Evolutionary conservation across 2,888 invertebrate genomes (phyloP), one percentile per base, ranked within the genome.

Genomic region (Caenorhabditis parvicauda): DNA sequence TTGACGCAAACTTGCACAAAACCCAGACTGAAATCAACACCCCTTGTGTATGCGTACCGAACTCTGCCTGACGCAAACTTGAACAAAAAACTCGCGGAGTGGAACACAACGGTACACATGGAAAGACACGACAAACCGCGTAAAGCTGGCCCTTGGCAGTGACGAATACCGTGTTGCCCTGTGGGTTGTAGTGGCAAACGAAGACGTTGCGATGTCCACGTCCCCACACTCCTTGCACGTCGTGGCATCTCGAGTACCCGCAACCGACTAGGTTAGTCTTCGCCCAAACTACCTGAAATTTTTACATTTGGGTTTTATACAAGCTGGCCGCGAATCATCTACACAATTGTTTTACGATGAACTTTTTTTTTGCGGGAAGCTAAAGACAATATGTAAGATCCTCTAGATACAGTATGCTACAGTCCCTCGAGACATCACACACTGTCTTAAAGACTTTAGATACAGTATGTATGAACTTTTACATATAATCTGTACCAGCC

Each of bases 211-310:
- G 70, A 57, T 76, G 76, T 2, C 76, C 76, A 32, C 67, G 46
- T 50, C 70, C 70, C 54, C 58, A 61, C 27, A 90, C 89, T 5
- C 81, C 82, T 54, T 75, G 76, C 1, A 87, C 86, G 76, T 90
- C 89, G 79, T 88, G 88, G 84, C 89, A 92, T 83, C 88, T 89
- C 0, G 90, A 87, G 81, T 87, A 91, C 27, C 92, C 92, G 81
- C 92, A 92, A 56, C 92, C 92, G 51, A 92, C 87, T 69, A 88
- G 85, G 79, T 88, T 88, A 12, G 91, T 90, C 81, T 89, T 88
- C 55, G 89, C 89, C 92, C 92, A 92, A 52, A 91, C 88, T 83
- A 92, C 86, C 90, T 92, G 61, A 54, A 77, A n/a, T n/a, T 68
- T 7, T 32, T 12, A n/a, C 9, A n/a, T n/a, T 32, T 32, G 35